These are phyloP conservation scores for Limulus polyphemus DNA, from an alignment of 2,888 invertebrate genomes.

Conservation along the genomic window DNA sequence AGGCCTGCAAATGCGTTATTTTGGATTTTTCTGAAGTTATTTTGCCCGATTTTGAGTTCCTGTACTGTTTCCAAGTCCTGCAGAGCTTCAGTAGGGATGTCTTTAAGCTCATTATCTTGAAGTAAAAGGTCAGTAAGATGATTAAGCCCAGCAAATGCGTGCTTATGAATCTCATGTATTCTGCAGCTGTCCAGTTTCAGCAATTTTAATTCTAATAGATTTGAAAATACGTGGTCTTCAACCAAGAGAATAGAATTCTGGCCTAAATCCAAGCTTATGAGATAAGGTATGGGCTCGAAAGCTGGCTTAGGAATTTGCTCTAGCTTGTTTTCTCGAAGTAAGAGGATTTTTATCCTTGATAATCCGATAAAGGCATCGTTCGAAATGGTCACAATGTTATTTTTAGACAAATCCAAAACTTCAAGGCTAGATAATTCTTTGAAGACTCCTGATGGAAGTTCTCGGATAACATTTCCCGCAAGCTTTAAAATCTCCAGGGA, in stretches of 20 bases:
- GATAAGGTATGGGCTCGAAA: slow-evolving; percentile 59
- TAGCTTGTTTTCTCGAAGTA: slow-evolving; percentile 69
- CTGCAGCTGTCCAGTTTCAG: slow-evolving; percentile 48
- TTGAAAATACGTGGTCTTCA: slow-evolving; percentile 31
- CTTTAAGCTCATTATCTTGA: slow-evolving; percentile 1
- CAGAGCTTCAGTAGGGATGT: not conserved
- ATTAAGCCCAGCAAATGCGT: slow-evolving; percentile 57
- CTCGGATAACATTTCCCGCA: slow-evolving; percentile 27
- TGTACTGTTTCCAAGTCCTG: not conserved
- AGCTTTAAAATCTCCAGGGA: slow-evolving; percentile 51
- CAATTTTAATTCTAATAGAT: slow-evolving; percentile 50
- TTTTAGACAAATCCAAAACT: slow-evolving; percentile 60
- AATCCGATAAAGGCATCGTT: slow-evolving; percentile 61
- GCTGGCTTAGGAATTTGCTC: slow-evolving; percentile 61
- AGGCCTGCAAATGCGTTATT: not conserved
- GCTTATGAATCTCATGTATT: slow-evolving; percentile 7
- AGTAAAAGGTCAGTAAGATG: slow-evolving; percentile 44
- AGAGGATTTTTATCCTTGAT: slow-evolving; percentile 55
- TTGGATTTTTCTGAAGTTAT: not conserved
- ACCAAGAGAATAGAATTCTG: slow-evolving; percentile 61
- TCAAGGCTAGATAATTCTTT: slow-evolving; percentile 48
- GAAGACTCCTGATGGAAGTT: slow-evolving; percentile 21
- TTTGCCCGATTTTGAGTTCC: not conserved
- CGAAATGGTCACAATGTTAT: slow-evolving; percentile 60
- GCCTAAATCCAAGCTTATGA: slow-evolving; percentile 61